Percentiles rank a stretch among this genome's conserved stretches.
Conservation (phyloP, 2,797 vertebrate species). For the Clarias fuscus region DNA sequence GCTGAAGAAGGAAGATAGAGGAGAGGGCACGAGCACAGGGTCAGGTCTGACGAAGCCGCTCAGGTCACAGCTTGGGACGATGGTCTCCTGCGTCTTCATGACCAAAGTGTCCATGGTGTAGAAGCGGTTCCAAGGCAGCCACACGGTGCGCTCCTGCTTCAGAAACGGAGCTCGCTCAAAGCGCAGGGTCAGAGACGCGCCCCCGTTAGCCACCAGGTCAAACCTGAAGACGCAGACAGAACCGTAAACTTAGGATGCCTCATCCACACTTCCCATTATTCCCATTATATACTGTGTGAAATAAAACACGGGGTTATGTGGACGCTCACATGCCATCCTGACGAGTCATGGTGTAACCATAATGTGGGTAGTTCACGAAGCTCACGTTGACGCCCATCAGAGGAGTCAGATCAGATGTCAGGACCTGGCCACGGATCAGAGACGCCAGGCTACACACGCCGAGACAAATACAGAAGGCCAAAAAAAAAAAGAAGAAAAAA, state of each 20-base stretch:
- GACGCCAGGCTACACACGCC: slow-evolving; percentile 77
- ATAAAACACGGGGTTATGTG: neutral
- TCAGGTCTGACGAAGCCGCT: slow-evolving; percentile 85
- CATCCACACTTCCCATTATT: neutral
- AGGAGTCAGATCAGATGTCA: slow-evolving; percentile 86
- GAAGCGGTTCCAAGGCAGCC: slow-evolving; percentile 88
- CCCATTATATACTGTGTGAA: too few species aligned
- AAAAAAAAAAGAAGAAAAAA: neutral
- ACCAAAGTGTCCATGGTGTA: slow-evolving; percentile 85
- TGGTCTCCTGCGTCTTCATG: slow-evolving; percentile 86
- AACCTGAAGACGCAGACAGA: slow-evolving; percentile 70
- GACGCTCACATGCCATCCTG: slow-evolving; percentile 87
- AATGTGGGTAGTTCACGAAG: slow-evolving; percentile 85
- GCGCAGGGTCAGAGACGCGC: slow-evolving; percentile 80
- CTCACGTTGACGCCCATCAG: slow-evolving; percentile 88
- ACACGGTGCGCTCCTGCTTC: slow-evolving; percentile 84
- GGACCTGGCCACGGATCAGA: slow-evolving; percentile 86
- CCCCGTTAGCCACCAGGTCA: slow-evolving; percentile 86
- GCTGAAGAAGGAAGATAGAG: slow-evolving; percentile 86
- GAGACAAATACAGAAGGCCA: slow-evolving; percentile 20
- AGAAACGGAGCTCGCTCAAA: slow-evolving; percentile 86
- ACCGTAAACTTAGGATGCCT: neutral
- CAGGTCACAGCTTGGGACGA: slow-evolving; percentile 83
- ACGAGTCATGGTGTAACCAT: slow-evolving; percentile 86
- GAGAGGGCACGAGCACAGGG: slow-evolving; percentile 83